These are phyloP conservation scores for Lepilemur septentrionalis DNA, from an alignment of 2,797 vertebrate species.

Conservation along the genomic window DNA sequence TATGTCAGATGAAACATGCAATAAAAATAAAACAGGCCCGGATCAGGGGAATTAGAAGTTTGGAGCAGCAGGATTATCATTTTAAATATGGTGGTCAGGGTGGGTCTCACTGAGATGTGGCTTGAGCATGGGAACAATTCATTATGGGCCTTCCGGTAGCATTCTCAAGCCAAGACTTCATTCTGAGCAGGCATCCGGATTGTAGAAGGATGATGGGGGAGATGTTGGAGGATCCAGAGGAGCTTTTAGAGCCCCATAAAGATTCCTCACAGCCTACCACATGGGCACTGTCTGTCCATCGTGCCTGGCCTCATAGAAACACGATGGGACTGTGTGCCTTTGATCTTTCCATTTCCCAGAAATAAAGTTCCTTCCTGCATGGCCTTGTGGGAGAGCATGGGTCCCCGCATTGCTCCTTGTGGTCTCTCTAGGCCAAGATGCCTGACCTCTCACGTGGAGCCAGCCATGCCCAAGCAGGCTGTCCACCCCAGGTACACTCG, in stretches of 20 bases:
- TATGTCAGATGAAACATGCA: neutral
- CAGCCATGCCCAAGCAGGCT: neutral
- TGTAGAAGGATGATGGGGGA: neutral
- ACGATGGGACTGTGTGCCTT: neutral
- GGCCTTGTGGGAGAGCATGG: neutral
- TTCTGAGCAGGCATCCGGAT: neutral
- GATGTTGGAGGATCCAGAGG: neutral
- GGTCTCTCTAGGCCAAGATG: neutral
- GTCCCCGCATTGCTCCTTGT: neutral
- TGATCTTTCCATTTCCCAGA: neutral
- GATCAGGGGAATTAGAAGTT: neutral
- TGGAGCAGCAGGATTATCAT: neutral
- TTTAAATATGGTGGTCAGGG: neutral
- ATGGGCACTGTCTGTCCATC: neutral
- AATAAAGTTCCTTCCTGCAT: neutral
- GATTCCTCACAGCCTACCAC: neutral
- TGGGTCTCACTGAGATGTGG: neutral
- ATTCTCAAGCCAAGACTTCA: neutral
- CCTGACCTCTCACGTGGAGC: neutral
- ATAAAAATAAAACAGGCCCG: neutral
- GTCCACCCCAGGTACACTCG: accelerated
- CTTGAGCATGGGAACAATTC: neutral
- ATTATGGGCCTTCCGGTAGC: neutral
- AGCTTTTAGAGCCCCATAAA: neutral
- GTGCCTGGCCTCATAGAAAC: neutral